These are phyloP conservation scores for Thymallus thymallus DNA, from an alignment of 2,113 vertebrate genomes.

Conservation along the genomic window DNA sequence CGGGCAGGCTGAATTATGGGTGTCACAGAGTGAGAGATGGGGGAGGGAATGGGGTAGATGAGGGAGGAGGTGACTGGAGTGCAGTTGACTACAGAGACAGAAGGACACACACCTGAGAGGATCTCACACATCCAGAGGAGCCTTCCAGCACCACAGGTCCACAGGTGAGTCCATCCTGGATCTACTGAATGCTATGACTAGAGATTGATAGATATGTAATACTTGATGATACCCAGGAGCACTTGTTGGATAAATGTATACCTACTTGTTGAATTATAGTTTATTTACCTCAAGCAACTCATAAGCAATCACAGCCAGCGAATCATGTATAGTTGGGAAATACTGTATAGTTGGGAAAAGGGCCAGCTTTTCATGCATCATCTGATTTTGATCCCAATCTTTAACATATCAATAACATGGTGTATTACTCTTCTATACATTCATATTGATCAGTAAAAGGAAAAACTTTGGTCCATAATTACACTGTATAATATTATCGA, in stretches of 20 bases:
- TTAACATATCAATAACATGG: too few relatives aligned
- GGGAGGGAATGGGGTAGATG: background rate
- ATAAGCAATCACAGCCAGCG: background rate
- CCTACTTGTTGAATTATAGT: background rate
- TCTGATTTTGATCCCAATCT: too few relatives aligned
- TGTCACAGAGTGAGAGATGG: background rate
- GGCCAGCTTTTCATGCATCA: too few relatives aligned
- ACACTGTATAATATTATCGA: too few relatives aligned
- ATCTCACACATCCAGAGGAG: conserved; percentile 24
- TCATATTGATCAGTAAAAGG: too few relatives aligned
- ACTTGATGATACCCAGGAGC: too few relatives aligned
- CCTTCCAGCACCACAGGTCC: conserved; percentile 50
- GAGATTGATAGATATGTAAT: too few relatives aligned
- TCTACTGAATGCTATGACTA: background rate
- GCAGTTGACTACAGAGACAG: conserved; percentile 10
- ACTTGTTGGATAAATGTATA: too few relatives aligned
- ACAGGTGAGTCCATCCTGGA: conserved; percentile 52
- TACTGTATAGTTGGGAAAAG: too few relatives aligned
- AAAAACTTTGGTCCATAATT: too few relatives aligned
- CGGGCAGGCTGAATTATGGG: conserved; percentile 29
- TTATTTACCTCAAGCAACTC: background rate
- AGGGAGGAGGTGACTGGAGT: conserved; percentile 26
- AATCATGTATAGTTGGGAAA: too few relatives aligned
- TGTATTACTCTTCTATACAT: too few relatives aligned
- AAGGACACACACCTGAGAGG: conserved; percentile 31